A percentile compares a stretch with the other conserved stretches of the same genome.
These are phyloP conservation scores for Scaptomyza reducta DNA, from an alignment of 2,888 invertebrate species.

Conservation along the genomic window DNA sequence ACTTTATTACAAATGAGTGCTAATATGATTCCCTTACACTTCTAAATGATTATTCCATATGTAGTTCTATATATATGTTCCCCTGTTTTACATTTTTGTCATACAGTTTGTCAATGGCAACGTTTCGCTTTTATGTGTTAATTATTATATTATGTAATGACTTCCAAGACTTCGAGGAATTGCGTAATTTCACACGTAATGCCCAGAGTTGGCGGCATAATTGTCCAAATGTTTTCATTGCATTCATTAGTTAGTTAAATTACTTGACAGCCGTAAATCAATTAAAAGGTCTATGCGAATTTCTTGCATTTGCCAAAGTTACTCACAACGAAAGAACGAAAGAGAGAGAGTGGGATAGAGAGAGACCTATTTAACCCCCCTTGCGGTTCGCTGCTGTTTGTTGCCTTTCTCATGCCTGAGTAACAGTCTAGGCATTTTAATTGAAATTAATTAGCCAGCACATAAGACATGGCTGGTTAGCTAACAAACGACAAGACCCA, in stretches of 20 bases:
- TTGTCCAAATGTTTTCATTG: slow-evolving; percentile 4
- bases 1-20: too few species aligned
- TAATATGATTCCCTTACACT: too few species aligned
- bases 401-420: slow-evolving; percentile 26
- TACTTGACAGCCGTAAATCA: slow-evolving; percentile 67
- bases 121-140: background rate
- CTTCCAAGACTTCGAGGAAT: background rate
- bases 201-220: slow-evolving; percentile 5
- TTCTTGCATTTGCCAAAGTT: slow-evolving; percentile 34
- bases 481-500: slow-evolving; percentile 49
- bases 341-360: background rate
- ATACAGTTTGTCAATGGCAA: background rate
- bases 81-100: background rate
- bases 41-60: too few species aligned
- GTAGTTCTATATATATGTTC: too few species aligned
- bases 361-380: background rate
- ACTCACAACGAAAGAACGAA: background rate
- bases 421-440: slow-evolving; percentile 74
- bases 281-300: slow-evolving; percentile 68
- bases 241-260: slow-evolving; percentile 48
- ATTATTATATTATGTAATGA: background rate
- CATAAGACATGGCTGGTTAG: slow-evolving; percentile 64
- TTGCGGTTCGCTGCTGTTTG: background rate
- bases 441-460: slow-evolving; percentile 75
- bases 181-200: slow-evolving; percentile 5